Base-by-base conservation (phyloP, 2,797 vertebrate species). In the Anas bahamensis region DNA sequence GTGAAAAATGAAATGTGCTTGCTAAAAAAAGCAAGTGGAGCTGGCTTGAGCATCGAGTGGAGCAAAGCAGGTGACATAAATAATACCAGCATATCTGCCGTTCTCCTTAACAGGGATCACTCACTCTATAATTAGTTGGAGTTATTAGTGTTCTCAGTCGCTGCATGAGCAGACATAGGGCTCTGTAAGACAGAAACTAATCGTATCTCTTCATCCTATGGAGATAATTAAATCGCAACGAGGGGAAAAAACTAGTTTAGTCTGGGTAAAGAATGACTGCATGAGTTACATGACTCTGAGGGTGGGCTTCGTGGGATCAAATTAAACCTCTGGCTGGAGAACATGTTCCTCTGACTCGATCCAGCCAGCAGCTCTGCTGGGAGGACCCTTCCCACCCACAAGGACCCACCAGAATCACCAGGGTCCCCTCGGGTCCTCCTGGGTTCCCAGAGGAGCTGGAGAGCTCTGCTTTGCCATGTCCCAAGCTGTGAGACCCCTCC, bases 1-100 rank as follows among this genome's bases (percentile, higher is more conserved):
- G 75, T 95, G 95, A 93, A 90, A 95, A 93, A 95, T 90, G 83
- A 95, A 94, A 94, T 89, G 94, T 77, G 88, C 93, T 64, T 46
- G 83, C 91, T 96, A 88, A 96, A 94, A 87, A 94, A 90, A 90
- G 92, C 69, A 13, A 64, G 50, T 0, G 13, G 75, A 65, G 82
- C 84, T 94, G 86, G 75, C 95, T 88, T 1, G 11, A 84, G 78
- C 76, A 7, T 28, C 0, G 4, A 3, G 6, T 35, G 78, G 80
- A 84, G 93, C 71, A 53, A 73, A 68, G 95, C 91, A 93, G 93
- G 94, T 94, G 95, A 82, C 90, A 91, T 68, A 77, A 96, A 83
- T 85, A 80, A 83, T 33, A 35, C 39, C 75, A 28, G 78, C 1
- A 0, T 68, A 56, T 71, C 92, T 88, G 83, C 90, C 33, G 8